A percentile compares a stretch with the other conserved stretches of the same genome.
Conservation (phyloP, 1,140 invertebrate species). For the Coenobita brevimanus region DNA sequence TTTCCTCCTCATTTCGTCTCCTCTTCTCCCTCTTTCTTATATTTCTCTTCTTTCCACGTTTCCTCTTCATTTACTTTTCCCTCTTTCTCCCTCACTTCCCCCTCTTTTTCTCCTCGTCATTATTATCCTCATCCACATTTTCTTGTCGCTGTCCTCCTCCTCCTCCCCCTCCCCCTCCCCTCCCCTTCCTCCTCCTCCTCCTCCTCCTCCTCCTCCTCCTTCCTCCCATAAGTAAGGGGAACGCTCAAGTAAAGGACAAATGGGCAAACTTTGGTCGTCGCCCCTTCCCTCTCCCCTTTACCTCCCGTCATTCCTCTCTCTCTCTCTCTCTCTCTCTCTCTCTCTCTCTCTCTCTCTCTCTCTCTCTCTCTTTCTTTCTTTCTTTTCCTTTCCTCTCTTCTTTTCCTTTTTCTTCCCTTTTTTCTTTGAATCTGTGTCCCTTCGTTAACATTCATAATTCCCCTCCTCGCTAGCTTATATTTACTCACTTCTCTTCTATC, state of each 20-base stretch:
- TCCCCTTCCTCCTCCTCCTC: background rate
- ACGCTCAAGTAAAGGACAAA: slow-evolving; percentile 12
- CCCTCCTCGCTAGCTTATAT: background rate
- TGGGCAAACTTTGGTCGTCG: background rate
- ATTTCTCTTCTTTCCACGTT: background rate
- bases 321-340: slow-evolving; percentile 21
- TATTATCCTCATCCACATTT: background rate
- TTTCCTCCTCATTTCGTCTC: background rate
- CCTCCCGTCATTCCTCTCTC: background rate
- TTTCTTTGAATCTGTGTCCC: background rate
- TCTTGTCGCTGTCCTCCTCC: background rate
- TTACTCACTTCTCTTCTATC: background rate
- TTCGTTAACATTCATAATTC: background rate
- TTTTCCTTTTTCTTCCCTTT: background rate
- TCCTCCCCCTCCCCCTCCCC: background rate
- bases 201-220: background rate
- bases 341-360: slow-evolving; percentile 12
- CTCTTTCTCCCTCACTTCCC: background rate
- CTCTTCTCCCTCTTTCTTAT: background rate
- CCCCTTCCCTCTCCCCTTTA: background rate
- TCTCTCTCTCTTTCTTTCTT: background rate
- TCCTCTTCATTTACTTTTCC: background rate
- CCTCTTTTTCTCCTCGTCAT: background rate
- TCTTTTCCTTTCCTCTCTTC: background rate
- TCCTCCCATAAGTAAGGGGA: background rate